These are phyloP conservation scores for Drosophila borealis DNA, from an alignment of 2,888 invertebrate species.

Conservation along the genomic window DNA sequence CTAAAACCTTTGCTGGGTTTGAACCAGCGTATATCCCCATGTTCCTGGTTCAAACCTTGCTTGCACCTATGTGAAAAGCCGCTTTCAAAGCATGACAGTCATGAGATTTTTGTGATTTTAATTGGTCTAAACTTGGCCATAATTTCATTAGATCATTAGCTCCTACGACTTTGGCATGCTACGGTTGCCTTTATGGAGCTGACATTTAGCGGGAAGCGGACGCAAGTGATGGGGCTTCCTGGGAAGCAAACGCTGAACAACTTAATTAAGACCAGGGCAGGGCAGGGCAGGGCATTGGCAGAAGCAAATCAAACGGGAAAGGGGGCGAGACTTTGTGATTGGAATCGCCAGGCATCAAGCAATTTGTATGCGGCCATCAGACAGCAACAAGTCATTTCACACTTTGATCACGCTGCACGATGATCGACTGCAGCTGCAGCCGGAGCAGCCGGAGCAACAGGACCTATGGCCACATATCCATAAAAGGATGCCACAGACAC, in stretches of 20 bases:
- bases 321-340: constrained; percentile 35
- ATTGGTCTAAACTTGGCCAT: constrained; percentile 46
- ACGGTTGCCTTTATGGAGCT: constrained; percentile 45
- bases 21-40: too few relatives aligned
- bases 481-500: constrained; percentile 64
- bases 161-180: constrained; percentile 37
- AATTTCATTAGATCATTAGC: constrained; percentile 61
- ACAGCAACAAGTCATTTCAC: constrained; percentile 82
- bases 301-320: background rate
- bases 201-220: constrained; percentile 37
- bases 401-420: constrained; percentile 81
- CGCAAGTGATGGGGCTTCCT: constrained; percentile 32
- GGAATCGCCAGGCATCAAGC: constrained; percentile 79
- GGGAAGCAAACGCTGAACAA: constrained; percentile 62
- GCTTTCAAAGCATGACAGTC: background rate
- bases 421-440: constrained; percentile 52
- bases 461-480: constrained; percentile 48
- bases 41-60: too few relatives aligned
- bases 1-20: too few relatives aligned
- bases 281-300: constrained; percentile 34
- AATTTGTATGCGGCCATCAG: constrained; percentile 82
- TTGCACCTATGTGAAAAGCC: background rate
- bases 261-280: constrained; percentile 64
- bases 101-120: constrained; percentile 46
- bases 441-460: constrained; percentile 42